Percentiles rank a stretch among this genome's conserved stretches.
Conservation (phyloP, 2,888 invertebrate genomes). For the Nomada lathburiana region DNA sequence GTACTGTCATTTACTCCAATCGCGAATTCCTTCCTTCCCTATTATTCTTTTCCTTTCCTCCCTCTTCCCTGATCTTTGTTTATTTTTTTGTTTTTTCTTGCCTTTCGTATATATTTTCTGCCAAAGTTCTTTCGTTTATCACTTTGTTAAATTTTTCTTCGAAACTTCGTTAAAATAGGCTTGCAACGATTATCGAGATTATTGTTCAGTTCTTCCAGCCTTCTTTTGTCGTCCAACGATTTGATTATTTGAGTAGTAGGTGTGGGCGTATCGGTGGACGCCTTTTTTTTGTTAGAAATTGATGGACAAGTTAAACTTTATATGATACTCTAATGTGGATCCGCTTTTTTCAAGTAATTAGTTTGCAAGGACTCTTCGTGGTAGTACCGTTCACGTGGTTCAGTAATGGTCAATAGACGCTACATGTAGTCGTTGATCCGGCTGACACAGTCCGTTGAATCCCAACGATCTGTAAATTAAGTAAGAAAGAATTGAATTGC, state of each 20-base stretch:
- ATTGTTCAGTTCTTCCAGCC: background rate
- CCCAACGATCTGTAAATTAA: slow-evolving; percentile 75
- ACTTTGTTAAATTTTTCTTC: background rate
- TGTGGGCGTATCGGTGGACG: background rate
- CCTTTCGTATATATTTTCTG: too few relatives aligned
- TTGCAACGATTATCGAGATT: background rate
- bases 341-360: background rate
- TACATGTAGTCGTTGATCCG: slow-evolving; percentile 69
- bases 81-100: too few relatives aligned
- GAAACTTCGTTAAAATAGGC: background rate
- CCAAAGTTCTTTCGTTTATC: background rate
- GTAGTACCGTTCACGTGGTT: slow-evolving; percentile 26
- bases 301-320: background rate
- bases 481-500: slow-evolving; percentile 48
- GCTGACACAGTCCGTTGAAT: slow-evolving; percentile 71
- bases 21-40: background rate
- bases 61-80: background rate
- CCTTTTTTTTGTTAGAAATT: background rate
- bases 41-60: too few relatives aligned
- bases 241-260: background rate
- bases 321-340: background rate
- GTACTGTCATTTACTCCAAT: slow-evolving; percentile 15
- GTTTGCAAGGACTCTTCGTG: slow-evolving; percentile 7
- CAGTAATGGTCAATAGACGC: slow-evolving; percentile 70
- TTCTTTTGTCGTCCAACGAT: background rate